These are phyloP conservation scores for Tachypleus tridentatus DNA, from an alignment of 1,140 invertebrate species.

Conservation along the genomic window DNA sequence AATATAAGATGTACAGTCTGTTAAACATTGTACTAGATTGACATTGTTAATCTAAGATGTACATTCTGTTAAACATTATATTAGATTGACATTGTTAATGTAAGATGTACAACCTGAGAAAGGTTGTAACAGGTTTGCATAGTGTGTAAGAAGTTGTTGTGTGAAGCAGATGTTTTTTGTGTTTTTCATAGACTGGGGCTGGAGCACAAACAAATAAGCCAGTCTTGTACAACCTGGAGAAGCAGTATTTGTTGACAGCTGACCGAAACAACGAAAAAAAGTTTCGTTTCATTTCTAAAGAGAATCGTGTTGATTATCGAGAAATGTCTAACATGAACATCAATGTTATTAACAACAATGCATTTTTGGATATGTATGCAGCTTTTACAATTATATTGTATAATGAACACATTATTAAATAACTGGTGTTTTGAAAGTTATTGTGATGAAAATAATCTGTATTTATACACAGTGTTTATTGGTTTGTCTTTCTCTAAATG, in stretches of 20 bases:
- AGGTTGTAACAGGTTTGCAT: too few species aligned
- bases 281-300: conserved; percentile 65
- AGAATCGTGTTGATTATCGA: conserved; percentile 71
- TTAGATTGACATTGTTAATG: not conserved
- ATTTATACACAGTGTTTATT: too few species aligned
- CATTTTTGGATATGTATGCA: too few species aligned
- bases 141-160: too few species aligned
- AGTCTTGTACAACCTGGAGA: conserved; percentile 44
- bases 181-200: conserved; percentile 39
- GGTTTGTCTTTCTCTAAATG: too few species aligned
- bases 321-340: conserved; percentile 36
- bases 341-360: not conserved
- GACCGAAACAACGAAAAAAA: conserved; percentile 68
- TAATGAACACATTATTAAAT: too few species aligned
- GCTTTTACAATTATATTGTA: too few species aligned
- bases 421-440: too few species aligned
- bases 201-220: conserved; percentile 58
- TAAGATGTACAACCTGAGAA: not conserved
- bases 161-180: not conserved
- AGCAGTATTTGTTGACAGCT: conserved; percentile 35
- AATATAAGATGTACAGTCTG: too few species aligned
- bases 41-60: too few species aligned
- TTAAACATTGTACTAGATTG: too few species aligned
- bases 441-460: too few species aligned
- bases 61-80: not conserved